Conservation (phyloP, 1,140 invertebrate species). For the Bathynomus jamesi region DNA sequence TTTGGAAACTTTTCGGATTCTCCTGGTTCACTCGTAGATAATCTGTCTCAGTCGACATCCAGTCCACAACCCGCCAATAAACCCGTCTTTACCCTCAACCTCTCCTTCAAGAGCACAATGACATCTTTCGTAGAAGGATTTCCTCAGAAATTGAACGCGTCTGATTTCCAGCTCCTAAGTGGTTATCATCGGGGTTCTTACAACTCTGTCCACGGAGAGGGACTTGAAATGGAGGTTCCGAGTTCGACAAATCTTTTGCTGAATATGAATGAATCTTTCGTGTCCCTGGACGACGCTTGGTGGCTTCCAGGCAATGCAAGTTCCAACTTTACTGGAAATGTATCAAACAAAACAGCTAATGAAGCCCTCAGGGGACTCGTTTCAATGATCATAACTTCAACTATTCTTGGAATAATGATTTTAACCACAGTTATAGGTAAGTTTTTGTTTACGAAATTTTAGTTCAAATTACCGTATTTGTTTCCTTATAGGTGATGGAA, state of each 20-base stretch:
- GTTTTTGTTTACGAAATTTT: no score
- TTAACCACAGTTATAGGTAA: not conserved
- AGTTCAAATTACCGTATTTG: no score
- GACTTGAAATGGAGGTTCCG: not conserved
- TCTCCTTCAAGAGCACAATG: not conserved
- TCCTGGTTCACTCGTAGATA: not conserved
- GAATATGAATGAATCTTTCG: not conserved
- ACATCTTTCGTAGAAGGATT: not conserved
- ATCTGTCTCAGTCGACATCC: not conserved
- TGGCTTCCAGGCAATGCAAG: not conserved
- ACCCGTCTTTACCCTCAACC: not conserved
- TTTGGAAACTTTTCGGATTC: not conserved
- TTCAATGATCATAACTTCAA: not conserved
- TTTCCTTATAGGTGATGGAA: no score
- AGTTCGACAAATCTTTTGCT: not conserved
- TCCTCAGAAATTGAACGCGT: not conserved
- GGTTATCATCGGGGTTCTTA: not conserved
- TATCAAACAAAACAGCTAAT: not conserved
- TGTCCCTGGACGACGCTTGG: not conserved
- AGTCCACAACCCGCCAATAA: not conserved
- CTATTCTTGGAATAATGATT: not conserved
- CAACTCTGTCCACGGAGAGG: not conserved
- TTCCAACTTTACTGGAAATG: not conserved
- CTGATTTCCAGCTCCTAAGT: not conserved
- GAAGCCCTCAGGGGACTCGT: not conserved